Conservation (phyloP, 2,797 vertebrate species). For the Okamejei kenojei region DNA sequence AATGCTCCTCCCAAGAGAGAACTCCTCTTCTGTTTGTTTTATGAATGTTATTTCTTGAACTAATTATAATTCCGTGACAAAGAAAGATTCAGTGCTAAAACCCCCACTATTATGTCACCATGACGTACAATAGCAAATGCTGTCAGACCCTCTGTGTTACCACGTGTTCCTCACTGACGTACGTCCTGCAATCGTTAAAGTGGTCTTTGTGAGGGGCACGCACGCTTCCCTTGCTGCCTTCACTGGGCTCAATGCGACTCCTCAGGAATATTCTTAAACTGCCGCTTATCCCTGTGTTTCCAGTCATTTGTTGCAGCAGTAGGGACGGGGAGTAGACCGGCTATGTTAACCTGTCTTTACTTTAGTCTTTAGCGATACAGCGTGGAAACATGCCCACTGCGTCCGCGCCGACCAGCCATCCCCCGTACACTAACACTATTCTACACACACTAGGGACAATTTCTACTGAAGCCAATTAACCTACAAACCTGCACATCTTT, state of each 20-base stretch:
- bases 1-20: neutral
- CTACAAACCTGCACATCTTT: too few relatives aligned
- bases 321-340: neutral
- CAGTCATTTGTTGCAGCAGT: neutral
- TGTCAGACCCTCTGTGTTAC: neutral
- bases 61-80: neutral
- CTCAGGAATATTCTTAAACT: neutral
- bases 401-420: too few relatives aligned
- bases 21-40: neutral
- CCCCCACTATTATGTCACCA: neutral
- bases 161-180: neutral
- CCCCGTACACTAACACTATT: too few relatives aligned
- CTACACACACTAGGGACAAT: too few relatives aligned
- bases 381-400: too few relatives aligned
- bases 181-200: neutral
- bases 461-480: too few relatives aligned
- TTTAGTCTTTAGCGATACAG: too few relatives aligned
- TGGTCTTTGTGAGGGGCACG: neutral
- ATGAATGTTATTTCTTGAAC: slow-evolving; percentile 10
- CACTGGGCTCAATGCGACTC: neutral
- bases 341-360: neutral
- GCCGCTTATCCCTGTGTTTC: neutral
- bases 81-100: neutral
- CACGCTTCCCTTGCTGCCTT: neutral
- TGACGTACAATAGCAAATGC: neutral